Conservation (phyloP, 2,797 vertebrate genomes). For the Argya squamiceps region DNA sequence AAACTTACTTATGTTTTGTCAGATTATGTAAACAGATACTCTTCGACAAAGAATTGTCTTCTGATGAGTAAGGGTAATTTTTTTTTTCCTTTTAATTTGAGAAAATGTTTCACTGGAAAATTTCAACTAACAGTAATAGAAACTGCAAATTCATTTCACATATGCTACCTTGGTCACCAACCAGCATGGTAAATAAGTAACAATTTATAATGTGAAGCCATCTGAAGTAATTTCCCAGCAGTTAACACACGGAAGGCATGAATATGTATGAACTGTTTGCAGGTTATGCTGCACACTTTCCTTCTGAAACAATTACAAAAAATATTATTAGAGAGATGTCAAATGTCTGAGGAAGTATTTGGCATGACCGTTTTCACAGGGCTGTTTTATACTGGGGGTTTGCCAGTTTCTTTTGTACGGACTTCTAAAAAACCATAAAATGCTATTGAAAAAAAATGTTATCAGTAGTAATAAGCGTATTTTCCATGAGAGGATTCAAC, state of each 20-base stretch:
- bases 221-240: background rate
- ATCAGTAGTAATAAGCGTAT: background rate
- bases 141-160: background rate
- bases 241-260: background rate
- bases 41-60: background rate
- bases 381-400: background rate
- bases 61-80: background rate
- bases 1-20: background rate
- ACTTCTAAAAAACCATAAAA: background rate
- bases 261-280: background rate
- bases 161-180: background rate
- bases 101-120: background rate
- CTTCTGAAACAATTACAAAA: background rate
- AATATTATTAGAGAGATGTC: background rate
- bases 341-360: background rate
- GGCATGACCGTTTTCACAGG: background rate
- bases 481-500: background rate
- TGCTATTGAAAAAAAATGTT: background rate
- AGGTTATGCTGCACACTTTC: background rate
- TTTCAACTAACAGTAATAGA: background rate
- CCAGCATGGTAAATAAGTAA: background rate
- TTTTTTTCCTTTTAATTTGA: background rate
- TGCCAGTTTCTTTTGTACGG: background rate
- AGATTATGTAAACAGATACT: background rate
- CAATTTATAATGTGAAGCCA: background rate